Evolutionary conservation across 2,888 invertebrate species (phyloP), one percentile per base, ranked within the genome.

Genomic region (Iselma pallidipennis): DNA sequence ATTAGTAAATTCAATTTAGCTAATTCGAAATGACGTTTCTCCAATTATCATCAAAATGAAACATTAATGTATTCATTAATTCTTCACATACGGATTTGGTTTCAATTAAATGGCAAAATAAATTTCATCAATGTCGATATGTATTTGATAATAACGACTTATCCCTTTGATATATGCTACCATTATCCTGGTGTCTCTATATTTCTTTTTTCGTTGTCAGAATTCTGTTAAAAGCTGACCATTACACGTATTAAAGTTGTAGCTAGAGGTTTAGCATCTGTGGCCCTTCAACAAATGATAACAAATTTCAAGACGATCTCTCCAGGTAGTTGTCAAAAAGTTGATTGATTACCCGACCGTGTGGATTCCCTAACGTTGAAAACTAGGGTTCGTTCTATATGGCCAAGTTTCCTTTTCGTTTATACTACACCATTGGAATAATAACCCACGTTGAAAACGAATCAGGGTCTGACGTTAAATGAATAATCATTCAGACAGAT

Each of bases 291-390:
- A 50, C 57, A 60, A 61, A 54, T 57, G 54, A 61, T 54, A 61
- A 49, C 57, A 54, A 52, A 57, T 61, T 57, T 57, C 49, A 61
- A 61, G 61, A 42, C 7, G 26, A 61, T 57, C 57, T 61, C 61
- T 61, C 61, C 61, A 57, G 57, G 61, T 61, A 55, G 53, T 63
- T 63, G 63, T 56, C 63, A 59, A 56, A 59, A 63, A 42, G 26
- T 52, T 63, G 63, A 63, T 63, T 63, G 63, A 63, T 63, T 57
- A 50, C 57, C 26, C 50, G 54, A 50, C 61, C 61, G 49, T 61
- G 52, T 28, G 53, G 61, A 61, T 61, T 61, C 21, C 26, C 9
- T 37, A 16, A 7, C 16, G n/a, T 33, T 33, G 4, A n/a, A n/a
- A 33, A 33, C n/a, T 33, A 4, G 31, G 1, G n/a, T 14, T 33